phyloP scores from a whole-genome alignment of 2,797 vertebrate genomes.

The Lacerta agilis region DNA sequence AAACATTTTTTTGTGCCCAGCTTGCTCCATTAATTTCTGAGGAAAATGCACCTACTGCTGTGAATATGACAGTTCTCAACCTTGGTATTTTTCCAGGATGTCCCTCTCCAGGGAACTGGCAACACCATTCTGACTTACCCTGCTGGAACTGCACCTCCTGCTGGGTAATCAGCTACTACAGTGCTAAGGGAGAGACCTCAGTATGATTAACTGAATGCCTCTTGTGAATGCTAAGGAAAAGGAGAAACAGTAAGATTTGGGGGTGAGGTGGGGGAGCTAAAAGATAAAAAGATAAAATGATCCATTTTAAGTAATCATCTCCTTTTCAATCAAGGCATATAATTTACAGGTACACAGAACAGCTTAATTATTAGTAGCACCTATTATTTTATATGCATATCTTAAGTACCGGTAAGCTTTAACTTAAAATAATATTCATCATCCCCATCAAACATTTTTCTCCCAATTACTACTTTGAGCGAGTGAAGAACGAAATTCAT shows the following conservation, averaged over 20 bases:
- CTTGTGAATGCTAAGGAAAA: slow-evolving; percentile 67
- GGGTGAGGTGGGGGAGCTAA: slow-evolving; percentile 1
- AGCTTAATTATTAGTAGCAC: slow-evolving; percentile 62
- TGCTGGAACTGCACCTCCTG: slow-evolving; percentile 75
- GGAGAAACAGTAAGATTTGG: slow-evolving; percentile 58
- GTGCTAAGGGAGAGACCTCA: slow-evolving; percentile 64
- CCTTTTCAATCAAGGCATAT: slow-evolving; percentile 67
- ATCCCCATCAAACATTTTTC: slow-evolving; percentile 79
- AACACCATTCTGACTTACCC: slow-evolving; percentile 78
- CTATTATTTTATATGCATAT: slow-evolving; percentile 62
- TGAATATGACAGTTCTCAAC: slow-evolving; percentile 86
- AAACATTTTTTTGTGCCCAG: slow-evolving; percentile 79
- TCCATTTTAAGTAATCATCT: slow-evolving; percentile 71
- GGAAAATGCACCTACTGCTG: slow-evolving; percentile 84
- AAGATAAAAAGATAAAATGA: neutral
- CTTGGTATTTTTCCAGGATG: slow-evolving; percentile 84
- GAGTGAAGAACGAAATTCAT: slow-evolving; percentile 81
- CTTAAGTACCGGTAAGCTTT: slow-evolving; percentile 65
- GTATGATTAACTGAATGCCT: slow-evolving; percentile 67
- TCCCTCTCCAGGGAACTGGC: slow-evolving; percentile 81
- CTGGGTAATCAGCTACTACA: slow-evolving; percentile 78
- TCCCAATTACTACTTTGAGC: slow-evolving; percentile 74
- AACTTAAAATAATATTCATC: slow-evolving; percentile 88
- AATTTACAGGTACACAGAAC: slow-evolving; percentile 55
- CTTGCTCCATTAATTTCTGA: slow-evolving; percentile 86